Evolutionary conservation across 2,113 vertebrate species (phyloP), one percentile per base, ranked within the genome.

Genomic region (Tautogolabrus adspersus): DNA sequence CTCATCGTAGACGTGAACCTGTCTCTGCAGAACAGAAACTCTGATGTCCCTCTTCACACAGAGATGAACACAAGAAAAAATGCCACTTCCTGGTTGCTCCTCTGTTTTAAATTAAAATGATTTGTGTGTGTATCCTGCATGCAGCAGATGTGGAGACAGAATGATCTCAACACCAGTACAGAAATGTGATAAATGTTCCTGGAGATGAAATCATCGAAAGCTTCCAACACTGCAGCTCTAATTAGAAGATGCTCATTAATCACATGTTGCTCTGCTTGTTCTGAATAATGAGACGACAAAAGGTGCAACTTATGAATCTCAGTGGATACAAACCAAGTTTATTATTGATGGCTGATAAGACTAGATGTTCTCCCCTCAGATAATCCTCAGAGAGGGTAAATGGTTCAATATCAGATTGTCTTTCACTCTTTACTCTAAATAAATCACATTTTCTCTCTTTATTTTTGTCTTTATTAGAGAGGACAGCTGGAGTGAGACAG

Each of bases 241-340:
- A 97, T 97, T 96, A 97, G 94, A 94, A 93, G 94, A 94, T 88
- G 92, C 92, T 93, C 95, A 94, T 96, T 96, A 95, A 96, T 96
- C 95, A 96, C 94, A 95, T 89, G 88, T 91, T 93, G 93, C 94
- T 91, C 90, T 23, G 93, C 93, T 95, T 95, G 95, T 96, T 95
- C 56, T 91, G 94, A 95, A 94, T 96, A 97, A 96, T 93, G 93
- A 95, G 93, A 95, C 95, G 95, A 93, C 94, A 94, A 95, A 75
- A 94, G 94, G 93, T 95, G 92, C 93, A 95, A 96, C 96, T 95
- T 94, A 95, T 95, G 94, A 95, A 92, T 88, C 85, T 90, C 89
- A 93, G 91, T 93, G 94, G 93, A 94, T 95, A 94, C 93, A 95
- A 26, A 4, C 2, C 2, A 94, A 94, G 94, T 95, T 96, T 67